Percentiles rank a stretch among this genome's conserved stretches.
phyloP scores from a whole-genome alignment of 2,113 vertebrate species.

The Calyptommatus sinebrachiatus region DNA sequence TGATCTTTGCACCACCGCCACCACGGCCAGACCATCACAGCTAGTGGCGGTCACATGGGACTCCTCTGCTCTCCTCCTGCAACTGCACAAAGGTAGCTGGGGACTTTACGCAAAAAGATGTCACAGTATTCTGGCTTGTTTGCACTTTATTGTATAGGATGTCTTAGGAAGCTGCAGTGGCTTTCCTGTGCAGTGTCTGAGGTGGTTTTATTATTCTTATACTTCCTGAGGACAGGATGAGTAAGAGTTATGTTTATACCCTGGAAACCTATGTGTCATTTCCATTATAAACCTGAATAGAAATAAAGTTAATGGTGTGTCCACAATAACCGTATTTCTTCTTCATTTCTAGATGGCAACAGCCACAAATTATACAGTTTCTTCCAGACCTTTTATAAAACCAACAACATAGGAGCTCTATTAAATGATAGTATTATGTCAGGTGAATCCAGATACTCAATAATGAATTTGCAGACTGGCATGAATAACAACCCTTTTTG shows the following conservation, averaged over 20 bases:
- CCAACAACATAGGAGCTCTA: constrained; percentile 22
- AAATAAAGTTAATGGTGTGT: constrained; percentile 34
- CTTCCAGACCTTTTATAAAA: constrained; percentile 24
- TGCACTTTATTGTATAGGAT: too few relatives aligned
- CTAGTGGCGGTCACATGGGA: too few relatives aligned
- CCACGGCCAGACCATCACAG: too few relatives aligned
- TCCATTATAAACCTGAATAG: constrained; percentile 21
- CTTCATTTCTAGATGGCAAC: constrained; percentile 29
- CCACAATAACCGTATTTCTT: constrained; percentile 32
- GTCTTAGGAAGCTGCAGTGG: not conserved
- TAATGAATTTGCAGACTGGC: constrained; percentile 40
- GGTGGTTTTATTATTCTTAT: constrained; percentile 12
- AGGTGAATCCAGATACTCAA: not conserved
- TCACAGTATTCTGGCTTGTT: too few relatives aligned
- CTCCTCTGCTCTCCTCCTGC: too few relatives aligned
- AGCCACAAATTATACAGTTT: constrained; percentile 36
- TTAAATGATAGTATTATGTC: constrained; percentile 23
- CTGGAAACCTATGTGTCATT: constrained; percentile 26
- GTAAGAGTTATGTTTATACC: not conserved
- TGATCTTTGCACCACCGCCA: too few relatives aligned
- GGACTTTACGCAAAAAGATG: too few relatives aligned
- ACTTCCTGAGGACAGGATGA: not conserved
- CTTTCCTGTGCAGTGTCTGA: not conserved
- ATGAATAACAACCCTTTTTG: constrained; percentile 39
- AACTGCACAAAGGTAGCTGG: too few relatives aligned